phyloP scores from a whole-genome alignment of 1,140 invertebrate species.

The Drosophila jambulina region DNA sequence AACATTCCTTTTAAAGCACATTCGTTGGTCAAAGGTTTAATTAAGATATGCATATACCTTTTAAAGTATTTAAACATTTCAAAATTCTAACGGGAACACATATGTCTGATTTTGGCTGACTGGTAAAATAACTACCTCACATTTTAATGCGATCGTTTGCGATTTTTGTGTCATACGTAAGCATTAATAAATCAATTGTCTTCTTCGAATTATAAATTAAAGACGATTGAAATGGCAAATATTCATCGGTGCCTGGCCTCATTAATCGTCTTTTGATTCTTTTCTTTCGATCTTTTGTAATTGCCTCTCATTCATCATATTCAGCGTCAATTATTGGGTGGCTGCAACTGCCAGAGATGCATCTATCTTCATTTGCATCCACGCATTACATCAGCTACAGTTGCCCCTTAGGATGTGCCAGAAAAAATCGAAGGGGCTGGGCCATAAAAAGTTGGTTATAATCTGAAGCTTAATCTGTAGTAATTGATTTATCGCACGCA shows the following conservation, averaged over 20 bases:
- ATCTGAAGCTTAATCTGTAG: slow-evolving; percentile 59
- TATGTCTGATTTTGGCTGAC: background rate
- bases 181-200: slow-evolving; percentile 1
- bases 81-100: background rate
- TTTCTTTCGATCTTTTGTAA: slow-evolving; percentile 41
- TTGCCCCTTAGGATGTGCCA: slow-evolving; percentile 8
- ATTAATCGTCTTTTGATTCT: slow-evolving; percentile 52
- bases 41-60: no score
- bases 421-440: slow-evolving; percentile 8
- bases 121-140: background rate
- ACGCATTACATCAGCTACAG: slow-evolving; percentile 36
- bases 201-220: background rate
- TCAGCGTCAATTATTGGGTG: slow-evolving; percentile 60
- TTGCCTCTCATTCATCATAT: slow-evolving; percentile 71
- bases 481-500: slow-evolving; percentile 73
- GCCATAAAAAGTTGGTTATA: slow-evolving; percentile 50
- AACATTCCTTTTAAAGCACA: background rate
- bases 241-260: slow-evolving; percentile 8
- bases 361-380: slow-evolving; percentile 46
- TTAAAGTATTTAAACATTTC: background rate
- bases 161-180: background rate
- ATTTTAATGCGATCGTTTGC: background rate
- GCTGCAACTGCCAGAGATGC: slow-evolving; percentile 45
- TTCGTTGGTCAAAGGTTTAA: background rate
- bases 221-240: slow-evolving; percentile 2